Conservation (phyloP, 1,140 invertebrate species). For the Drosophila busckii region DNA sequence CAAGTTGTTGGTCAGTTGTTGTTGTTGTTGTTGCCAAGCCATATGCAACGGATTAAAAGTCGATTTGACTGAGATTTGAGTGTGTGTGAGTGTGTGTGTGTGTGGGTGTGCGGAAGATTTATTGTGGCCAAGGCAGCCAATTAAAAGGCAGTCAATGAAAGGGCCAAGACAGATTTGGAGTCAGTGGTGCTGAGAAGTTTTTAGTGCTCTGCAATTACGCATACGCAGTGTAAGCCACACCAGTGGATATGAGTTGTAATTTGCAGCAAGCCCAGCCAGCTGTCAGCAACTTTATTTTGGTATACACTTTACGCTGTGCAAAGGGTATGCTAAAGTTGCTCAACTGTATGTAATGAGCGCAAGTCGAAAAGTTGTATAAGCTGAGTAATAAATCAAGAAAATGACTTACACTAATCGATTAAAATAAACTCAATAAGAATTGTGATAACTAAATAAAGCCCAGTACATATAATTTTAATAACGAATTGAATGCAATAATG, state of each 20-base stretch:
- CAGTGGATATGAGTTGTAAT: slow-evolving; percentile 11
- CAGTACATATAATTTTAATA: too few species aligned
- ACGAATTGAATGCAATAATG: too few species aligned
- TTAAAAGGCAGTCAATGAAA: slow-evolving; percentile 71
- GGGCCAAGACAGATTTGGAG: slow-evolving; percentile 31
- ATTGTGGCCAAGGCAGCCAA: slow-evolving; percentile 59
- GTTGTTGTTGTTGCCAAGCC: slow-evolving; percentile 25
- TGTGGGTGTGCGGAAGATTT: slow-evolving; percentile 41
- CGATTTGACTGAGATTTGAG: slow-evolving; percentile 63
- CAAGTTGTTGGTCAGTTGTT: slow-evolving; percentile 66
- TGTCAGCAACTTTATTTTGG: too few species aligned
- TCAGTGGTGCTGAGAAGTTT: slow-evolving; percentile 29
- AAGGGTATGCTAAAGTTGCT: too few species aligned
- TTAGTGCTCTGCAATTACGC: slow-evolving; percentile 56
- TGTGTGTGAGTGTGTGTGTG: slow-evolving; percentile 1
- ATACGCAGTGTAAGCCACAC: slow-evolving; percentile 56
- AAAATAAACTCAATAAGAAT: too few species aligned
- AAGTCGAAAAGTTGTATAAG: too few species aligned
- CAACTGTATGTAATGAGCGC: too few species aligned
- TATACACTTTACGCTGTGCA: too few species aligned
- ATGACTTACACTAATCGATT: too few species aligned
- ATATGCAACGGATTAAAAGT: slow-evolving; percentile 71
- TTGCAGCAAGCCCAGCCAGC: slow-evolving; percentile 7
- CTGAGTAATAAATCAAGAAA: too few species aligned
- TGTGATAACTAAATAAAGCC: too few species aligned